These are phyloP conservation scores for Ypsolopha sequella DNA, from an alignment of 2,888 invertebrate genomes.

Conservation along the genomic window DNA sequence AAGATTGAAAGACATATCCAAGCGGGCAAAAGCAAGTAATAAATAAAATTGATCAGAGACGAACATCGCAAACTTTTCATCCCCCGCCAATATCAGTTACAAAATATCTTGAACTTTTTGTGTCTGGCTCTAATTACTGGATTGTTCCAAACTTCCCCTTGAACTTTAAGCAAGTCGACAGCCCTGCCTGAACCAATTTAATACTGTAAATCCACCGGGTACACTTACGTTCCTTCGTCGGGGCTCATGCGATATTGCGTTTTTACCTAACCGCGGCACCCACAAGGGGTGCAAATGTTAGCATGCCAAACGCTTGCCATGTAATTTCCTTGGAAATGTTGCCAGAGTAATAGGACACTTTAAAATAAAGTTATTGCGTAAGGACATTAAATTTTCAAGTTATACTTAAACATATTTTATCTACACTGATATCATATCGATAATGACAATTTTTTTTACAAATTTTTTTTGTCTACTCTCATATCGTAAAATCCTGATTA, in stretches of 20 bases:
- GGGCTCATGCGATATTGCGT: conserved; percentile 66
- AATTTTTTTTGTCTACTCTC: too few relatives aligned
- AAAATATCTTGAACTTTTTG: not conserved
- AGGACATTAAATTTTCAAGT: too few relatives aligned
- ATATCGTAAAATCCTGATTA: too few relatives aligned
- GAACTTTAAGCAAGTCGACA: conserved; percentile 24
- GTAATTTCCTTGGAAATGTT: too few relatives aligned
- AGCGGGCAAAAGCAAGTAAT: too few relatives aligned
- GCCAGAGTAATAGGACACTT: too few relatives aligned
- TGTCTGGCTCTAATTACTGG: not conserved
- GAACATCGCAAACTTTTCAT: not conserved
- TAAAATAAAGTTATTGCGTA: too few relatives aligned
- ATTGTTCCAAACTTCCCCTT: not conserved
- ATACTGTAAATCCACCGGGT: conserved; percentile 64
- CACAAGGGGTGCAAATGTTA: conserved; percentile 1
- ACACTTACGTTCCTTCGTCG: conserved; percentile 54
- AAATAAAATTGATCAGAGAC: not conserved
- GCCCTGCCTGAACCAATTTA: conserved; percentile 59
- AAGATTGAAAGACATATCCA: too few relatives aligned
- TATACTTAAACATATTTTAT: too few relatives aligned
- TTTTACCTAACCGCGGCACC: conserved; percentile 21
- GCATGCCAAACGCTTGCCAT: conserved; percentile 1
- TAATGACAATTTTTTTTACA: too few relatives aligned
- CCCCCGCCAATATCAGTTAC: not conserved
- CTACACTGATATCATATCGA: too few relatives aligned